Evolutionary conservation across 2,888 invertebrate genomes (phyloP), one percentile per base, ranked within the genome.

Genomic region (Neoascia interrupta): DNA sequence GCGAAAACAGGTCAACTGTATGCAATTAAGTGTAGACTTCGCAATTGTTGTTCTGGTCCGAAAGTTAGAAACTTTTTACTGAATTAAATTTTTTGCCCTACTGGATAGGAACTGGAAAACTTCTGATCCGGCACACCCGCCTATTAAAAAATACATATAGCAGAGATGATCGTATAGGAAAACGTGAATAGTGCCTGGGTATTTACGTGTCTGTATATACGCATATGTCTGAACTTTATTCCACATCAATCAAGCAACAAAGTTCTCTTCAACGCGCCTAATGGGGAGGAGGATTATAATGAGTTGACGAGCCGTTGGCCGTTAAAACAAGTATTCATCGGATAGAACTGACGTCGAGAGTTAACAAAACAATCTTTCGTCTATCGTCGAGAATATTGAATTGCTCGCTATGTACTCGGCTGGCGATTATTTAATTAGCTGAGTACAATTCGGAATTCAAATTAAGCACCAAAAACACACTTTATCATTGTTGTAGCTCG

Each of bases 401-500:
- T 28, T 31, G 39, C 31, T 13, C 37, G 26, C 18, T 53, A 51
- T 51, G 37, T n/a, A 13, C 45, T 36, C 45, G 19, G 26, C 18
- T 51, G 47, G 36, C 6, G 8, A 26, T 49, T 47, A 39, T 39
- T 61, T 68, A 68, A 74, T 74, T 74, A 47, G n/a, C 5, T 19
- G 26, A 60, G 47, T 61, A 49, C 39, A 74, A 54, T 41, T 61
- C 36, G 26, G 53, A 49, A 68, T 73, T 73, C 37, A 31, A 54
- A 74, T 54, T 43, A 16, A 53, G 11, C 23, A 28, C 49, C 63
- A 47, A 19, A 45, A 18, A 60, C 23, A 53, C 39, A 49, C 45
- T 63, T 54, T 23, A 49, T 54, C 8, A 18, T 28, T 36, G 31
- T n/a, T n/a, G n/a, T n/a, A n/a, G n/a, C n/a, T n/a, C n/a, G n/a